A percentile compares a stretch with the other conserved stretches of the same genome.
These are phyloP conservation scores for Anguilla anguilla DNA, from an alignment of 2,797 vertebrate species.

Conservation along the genomic window DNA sequence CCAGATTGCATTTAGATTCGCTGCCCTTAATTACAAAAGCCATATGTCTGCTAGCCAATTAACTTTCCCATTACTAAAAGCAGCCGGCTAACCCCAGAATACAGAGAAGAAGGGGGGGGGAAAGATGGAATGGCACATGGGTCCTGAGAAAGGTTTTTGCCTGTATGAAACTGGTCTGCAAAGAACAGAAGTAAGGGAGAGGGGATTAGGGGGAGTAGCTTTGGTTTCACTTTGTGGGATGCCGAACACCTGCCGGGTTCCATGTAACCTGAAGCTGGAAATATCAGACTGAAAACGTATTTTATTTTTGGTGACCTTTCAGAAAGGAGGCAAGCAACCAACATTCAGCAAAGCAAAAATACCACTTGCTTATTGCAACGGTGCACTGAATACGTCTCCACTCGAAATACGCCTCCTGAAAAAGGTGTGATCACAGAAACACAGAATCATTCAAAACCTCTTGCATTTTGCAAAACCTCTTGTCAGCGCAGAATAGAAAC, in stretches of 20 bases:
- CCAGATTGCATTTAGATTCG: background rate
- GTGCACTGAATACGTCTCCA: background rate
- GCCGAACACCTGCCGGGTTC: background rate
- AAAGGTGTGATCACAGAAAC: background rate
- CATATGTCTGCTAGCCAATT: background rate
- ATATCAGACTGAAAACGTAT: background rate
- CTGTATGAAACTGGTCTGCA: background rate
- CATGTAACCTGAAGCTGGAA: background rate
- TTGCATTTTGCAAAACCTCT: background rate
- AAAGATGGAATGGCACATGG: background rate
- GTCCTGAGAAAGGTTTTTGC: background rate
- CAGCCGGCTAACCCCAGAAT: background rate
- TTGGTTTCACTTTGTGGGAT: background rate
- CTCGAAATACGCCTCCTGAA: background rate
- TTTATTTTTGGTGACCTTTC: background rate
- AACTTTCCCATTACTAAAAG: background rate
- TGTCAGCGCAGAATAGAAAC: background rate
- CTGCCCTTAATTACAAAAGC: background rate
- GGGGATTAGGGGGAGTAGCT: background rate
- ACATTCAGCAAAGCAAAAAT: background rate
- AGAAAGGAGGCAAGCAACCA: background rate
- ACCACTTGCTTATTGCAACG: background rate
- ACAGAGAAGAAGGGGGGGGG: background rate
- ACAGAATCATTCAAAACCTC: no score
- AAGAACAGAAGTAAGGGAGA: background rate